These are phyloP conservation scores for Crotophaga sulcirostris DNA, from an alignment of 2,113 vertebrate species.

Conservation along the genomic window DNA sequence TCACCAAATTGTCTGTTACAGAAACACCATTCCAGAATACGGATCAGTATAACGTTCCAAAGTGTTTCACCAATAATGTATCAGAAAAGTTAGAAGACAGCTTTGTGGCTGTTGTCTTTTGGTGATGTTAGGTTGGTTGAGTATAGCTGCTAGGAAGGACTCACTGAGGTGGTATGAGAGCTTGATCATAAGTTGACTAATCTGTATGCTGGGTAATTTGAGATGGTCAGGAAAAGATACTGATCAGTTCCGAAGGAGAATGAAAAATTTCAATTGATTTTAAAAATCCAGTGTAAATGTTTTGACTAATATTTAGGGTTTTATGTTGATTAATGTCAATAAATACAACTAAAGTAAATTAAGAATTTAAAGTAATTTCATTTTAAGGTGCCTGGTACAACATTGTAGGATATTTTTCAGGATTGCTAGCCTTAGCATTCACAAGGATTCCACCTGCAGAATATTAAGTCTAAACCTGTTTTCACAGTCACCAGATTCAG, in stretches of 20 bases:
- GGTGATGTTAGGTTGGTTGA: neutral
- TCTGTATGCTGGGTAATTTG: neutral
- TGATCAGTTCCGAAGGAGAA: neutral
- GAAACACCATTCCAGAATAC: neutral
- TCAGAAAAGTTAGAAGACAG: neutral
- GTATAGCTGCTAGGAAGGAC: neutral
- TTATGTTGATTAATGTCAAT: neutral
- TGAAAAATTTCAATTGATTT: neutral
- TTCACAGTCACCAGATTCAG: neutral
- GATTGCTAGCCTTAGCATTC: neutral
- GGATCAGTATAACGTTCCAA: neutral
- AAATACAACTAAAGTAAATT: neutral
- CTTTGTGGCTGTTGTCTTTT: neutral
- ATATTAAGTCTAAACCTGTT: neutral
- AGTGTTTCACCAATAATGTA: neutral
- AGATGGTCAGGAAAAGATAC: neutral
- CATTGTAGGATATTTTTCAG: neutral
- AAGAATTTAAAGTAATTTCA: neutral
- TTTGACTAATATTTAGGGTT: neutral
- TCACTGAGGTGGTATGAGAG: neutral
- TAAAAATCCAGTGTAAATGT: neutral
- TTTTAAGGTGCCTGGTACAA: neutral
- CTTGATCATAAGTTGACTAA: rapidly evolving
- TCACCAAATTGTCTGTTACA: neutral
- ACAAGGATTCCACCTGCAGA: neutral